phyloP scores from a whole-genome alignment of 2,888 invertebrate species.

The Chrysolina americana region DNA sequence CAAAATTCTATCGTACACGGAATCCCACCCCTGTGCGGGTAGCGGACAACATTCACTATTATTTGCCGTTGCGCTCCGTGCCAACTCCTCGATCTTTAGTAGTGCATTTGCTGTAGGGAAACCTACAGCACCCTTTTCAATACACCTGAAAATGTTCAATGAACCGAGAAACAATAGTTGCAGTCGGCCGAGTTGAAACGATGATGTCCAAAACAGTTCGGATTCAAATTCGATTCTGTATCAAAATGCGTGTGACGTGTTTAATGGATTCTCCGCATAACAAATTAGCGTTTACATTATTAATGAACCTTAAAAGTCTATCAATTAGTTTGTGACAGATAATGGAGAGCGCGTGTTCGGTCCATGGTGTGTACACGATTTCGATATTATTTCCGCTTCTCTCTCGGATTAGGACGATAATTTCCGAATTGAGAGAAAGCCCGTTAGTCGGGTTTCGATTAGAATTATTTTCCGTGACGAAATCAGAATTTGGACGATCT shows the following conservation, averaged over 20 bases:
- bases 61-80: too few relatives aligned
- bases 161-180: too few relatives aligned
- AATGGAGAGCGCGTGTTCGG: constrained; percentile 38
- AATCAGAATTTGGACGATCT: neutral
- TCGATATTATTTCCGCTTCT: neutral
- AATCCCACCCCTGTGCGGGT: too few relatives aligned
- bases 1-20: too few relatives aligned
- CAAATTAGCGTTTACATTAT: constrained; percentile 52
- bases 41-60: too few relatives aligned
- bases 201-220: constrained; percentile 27
- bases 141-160: too few relatives aligned
- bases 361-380: neutral
- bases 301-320: constrained; percentile 53
- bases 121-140: too few relatives aligned
- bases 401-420: neutral
- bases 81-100: too few relatives aligned
- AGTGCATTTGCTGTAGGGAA: too few relatives aligned
- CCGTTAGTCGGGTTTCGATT: neutral
- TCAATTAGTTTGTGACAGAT: constrained; percentile 52
- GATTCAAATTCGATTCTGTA: constrained; percentile 44
- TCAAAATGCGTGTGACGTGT: constrained; percentile 52
- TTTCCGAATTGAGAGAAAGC: neutral
- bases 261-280: constrained; percentile 51
- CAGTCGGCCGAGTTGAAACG: neutral
- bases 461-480: neutral